A percentile compares a stretch with the other conserved stretches of the same genome.
phyloP scores from a whole-genome alignment of 2,888 invertebrate species.

The Lepidochrysops patricia region DNA sequence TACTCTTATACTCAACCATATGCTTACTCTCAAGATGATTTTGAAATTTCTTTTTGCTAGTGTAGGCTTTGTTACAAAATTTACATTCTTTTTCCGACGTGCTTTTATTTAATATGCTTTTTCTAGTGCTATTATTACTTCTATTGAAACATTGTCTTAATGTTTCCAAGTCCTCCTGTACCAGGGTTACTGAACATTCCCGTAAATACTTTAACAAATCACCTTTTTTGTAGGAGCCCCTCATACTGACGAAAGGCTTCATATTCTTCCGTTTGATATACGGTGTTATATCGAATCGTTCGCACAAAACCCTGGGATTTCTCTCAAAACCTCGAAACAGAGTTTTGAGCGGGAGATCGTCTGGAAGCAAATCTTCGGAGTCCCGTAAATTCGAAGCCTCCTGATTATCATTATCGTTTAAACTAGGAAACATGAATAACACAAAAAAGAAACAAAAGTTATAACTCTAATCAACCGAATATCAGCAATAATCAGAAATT shows the following conservation, averaged over 20 bases:
- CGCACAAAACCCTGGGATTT: slow-evolving; percentile 37
- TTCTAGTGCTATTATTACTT: slow-evolving; percentile 15
- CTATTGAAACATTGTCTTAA: slow-evolving; percentile 30
- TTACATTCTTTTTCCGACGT: slow-evolving; percentile 39
- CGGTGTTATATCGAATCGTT: slow-evolving; percentile 42
- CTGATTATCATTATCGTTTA: not conserved
- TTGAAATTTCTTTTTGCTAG: slow-evolving; percentile 40
- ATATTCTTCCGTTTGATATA: slow-evolving; percentile 26
- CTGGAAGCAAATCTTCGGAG: not conserved
- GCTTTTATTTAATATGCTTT: slow-evolving; percentile 15
- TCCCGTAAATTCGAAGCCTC: not conserved
- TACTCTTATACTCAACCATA: slow-evolving; percentile 40
- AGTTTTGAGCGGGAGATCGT: slow-evolving; percentile 30
- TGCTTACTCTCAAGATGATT: slow-evolving; percentile 55
- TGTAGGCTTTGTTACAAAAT: slow-evolving; percentile 50
- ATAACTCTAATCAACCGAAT: not conserved
- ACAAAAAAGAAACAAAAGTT: not conserved
- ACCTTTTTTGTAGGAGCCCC: slow-evolving; percentile 10
- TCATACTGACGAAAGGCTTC: not conserved
- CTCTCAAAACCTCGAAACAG: slow-evolving; percentile 43
- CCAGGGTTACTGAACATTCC: slow-evolving; percentile 38
- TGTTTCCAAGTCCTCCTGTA: slow-evolving; percentile 36
- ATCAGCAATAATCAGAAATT: not conserved
- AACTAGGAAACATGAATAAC: not conserved
- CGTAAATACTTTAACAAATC: slow-evolving; percentile 17